Base-by-base conservation (phyloP, 2,888 invertebrate genomes). In the Oxystoma pomonae region DNA sequence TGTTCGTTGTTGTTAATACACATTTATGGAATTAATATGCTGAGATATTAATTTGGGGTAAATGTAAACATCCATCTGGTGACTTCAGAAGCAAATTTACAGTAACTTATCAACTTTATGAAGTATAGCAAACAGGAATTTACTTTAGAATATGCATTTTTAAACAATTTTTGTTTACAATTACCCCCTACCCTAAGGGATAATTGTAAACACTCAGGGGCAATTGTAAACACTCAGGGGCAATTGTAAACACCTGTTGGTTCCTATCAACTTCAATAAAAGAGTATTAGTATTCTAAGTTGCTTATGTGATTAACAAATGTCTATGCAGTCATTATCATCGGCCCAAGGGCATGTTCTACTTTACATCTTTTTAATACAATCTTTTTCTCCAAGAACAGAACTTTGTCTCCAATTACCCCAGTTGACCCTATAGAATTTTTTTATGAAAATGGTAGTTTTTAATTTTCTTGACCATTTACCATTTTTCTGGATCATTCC, bases 401-500 rank as follows among this genome's bases (percentile, higher is more conserved):
- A 53, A 53, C 16, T 18, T 16, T 53, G 55, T 53, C 16, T 53
- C 55, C 55, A 53, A 53, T 53, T 53, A 53, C 55, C 55, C 55
- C 55, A 16, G 7, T 18, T 53, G 55, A 53, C 55, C 55, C 55
- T 53, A 18, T n/a, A n/a, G n/a, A n/a, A n/a, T n/a, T n/a, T n/a
- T n/a, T n/a, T n/a, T n/a, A n/a, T n/a, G n/a, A n/a, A n/a, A n/a
- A n/a, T n/a, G n/a, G n/a, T n/a, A n/a, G n/a, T n/a, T n/a, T n/a
- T n/a, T n/a, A n/a, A n/a, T n/a, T n/a, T n/a, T n/a, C n/a, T n/a
- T n/a, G n/a, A n/a, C n/a, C n/a, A n/a, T n/a, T n/a, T n/a, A n/a
- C n/a, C n/a, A n/a, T n/a, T n/a, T n/a, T n/a, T n/a, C n/a, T n/a
- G n/a, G n/a, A n/a, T n/a, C n/a, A n/a, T n/a, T n/a, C n/a, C n/a